Percentiles rank a stretch among this genome's conserved stretches.
Evolutionary conservation across 1,140 invertebrate species (phyloP).

Genomic region (Penaeus chinensis): DNA sequence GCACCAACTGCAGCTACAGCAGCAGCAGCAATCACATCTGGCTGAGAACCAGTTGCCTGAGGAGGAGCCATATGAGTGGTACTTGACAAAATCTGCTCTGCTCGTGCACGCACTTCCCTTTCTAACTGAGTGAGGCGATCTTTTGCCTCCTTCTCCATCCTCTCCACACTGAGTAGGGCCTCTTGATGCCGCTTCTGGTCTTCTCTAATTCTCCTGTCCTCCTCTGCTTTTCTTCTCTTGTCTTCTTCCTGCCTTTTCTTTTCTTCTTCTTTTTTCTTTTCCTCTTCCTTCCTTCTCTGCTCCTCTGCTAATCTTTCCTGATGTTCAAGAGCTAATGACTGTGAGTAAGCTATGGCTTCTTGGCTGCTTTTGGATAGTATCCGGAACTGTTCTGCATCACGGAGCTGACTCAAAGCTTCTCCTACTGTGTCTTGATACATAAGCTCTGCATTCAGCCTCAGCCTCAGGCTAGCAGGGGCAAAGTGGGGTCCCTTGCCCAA

Average conservation of each 20-base stretch:
- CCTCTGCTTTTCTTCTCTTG: slow-evolving; percentile 22
- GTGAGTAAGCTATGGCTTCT: slow-evolving; percentile 35
- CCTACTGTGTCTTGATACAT: slow-evolving; percentile 52
- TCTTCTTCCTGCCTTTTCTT: not conserved
- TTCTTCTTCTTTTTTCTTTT: slow-evolving; percentile 26
- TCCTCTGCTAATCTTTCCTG: slow-evolving; percentile 17
- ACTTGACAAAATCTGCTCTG: slow-evolving; percentile 37
- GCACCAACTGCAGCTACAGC: slow-evolving; percentile 55
- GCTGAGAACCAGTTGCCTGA: slow-evolving; percentile 12
- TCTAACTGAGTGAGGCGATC: slow-evolving; percentile 41
- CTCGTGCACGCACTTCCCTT: slow-evolving; percentile 36
- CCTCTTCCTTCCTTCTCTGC: slow-evolving; percentile 13
- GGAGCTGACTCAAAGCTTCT: slow-evolving; percentile 44
- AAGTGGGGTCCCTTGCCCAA: slow-evolving; percentile 40
- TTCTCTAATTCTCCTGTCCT: slow-evolving; percentile 34
- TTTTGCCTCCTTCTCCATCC: slow-evolving; percentile 47
- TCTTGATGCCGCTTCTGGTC: slow-evolving; percentile 38
- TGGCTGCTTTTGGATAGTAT: slow-evolving; percentile 27
- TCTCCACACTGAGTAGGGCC: slow-evolving; percentile 38
- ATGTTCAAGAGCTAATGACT: slow-evolving; percentile 41
- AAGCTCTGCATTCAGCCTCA: slow-evolving; percentile 53
- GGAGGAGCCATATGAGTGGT: slow-evolving; percentile 27
- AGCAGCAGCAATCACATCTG: slow-evolving; percentile 50
- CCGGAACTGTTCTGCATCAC: slow-evolving; percentile 31
- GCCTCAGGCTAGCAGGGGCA: slow-evolving; percentile 45